Conservation (phyloP, 2,888 invertebrate species). For the Crossocerus cetratus region DNA sequence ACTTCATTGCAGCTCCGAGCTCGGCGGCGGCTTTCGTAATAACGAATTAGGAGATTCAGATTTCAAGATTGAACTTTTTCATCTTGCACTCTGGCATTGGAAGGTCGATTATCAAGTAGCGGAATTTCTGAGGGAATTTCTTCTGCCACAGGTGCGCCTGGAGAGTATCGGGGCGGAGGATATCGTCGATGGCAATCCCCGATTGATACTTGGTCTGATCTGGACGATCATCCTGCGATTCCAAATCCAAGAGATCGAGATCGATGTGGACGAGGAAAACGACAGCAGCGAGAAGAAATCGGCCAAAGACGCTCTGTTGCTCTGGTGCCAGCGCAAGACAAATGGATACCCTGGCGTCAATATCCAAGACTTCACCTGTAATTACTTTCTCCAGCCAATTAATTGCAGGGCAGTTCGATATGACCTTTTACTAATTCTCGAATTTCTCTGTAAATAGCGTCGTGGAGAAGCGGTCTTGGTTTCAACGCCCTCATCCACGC, state of each 20-base stretch:
- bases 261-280: slow-evolving; percentile 97
- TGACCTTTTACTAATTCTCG: background rate
- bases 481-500: slow-evolving; percentile 99
- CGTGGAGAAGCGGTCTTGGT: slow-evolving; percentile 97
- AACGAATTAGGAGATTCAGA: background rate
- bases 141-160: slow-evolving; percentile 86
- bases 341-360: slow-evolving; percentile 94
- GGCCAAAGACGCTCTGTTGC: slow-evolving; percentile 97
- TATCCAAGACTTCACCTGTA: slow-evolving; percentile 90
- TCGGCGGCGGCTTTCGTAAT: background rate
- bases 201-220: slow-evolving; percentile 97
- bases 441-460: slow-evolving; percentile 77
- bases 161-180: slow-evolving; percentile 99
- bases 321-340: slow-evolving; percentile 99
- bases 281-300: slow-evolving; percentile 98
- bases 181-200: slow-evolving; percentile 98
- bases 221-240: slow-evolving; percentile 99
- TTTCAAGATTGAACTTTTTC: background rate
- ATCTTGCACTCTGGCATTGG: too few relatives aligned
- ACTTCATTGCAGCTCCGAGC: background rate
- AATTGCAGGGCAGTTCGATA: background rate
- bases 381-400: background rate
- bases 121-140: too few relatives aligned
- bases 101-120: too few relatives aligned
- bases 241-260: slow-evolving; percentile 99